phyloP scores from a whole-genome alignment of 2,113 vertebrate species.

The Corvus cornix region DNA sequence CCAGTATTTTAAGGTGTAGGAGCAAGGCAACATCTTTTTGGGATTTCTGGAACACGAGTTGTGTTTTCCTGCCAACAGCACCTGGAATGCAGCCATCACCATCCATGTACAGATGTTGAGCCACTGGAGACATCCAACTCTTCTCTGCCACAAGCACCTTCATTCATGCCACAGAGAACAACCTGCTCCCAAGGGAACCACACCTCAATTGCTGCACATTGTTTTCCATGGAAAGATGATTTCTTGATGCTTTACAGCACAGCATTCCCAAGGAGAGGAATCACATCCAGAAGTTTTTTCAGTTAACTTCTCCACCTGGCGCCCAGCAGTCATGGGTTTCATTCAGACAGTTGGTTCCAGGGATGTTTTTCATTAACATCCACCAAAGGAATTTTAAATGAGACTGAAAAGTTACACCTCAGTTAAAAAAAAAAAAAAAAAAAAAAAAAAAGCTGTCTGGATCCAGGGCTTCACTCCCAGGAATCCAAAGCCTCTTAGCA shows the following conservation, averaged over 20 bases:
- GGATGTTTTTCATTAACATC: not conserved
- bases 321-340: not conserved
- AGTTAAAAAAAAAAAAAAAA: not conserved
- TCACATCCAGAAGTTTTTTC: not conserved
- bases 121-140: not conserved
- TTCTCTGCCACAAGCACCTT: not conserved
- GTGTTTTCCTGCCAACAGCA: not conserved
- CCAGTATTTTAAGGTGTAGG: not conserved
- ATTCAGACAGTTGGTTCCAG: not conserved
- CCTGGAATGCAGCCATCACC: not conserved
- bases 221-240: not conserved
- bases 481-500: not conserved
- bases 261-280: not conserved
- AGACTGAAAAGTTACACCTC: not conserved
- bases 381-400: not conserved
- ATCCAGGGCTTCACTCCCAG: not conserved
- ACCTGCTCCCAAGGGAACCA: not conserved
- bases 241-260: not conserved
- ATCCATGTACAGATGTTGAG: fast-evolving
- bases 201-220: not conserved
- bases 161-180: not conserved
- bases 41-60: not conserved
- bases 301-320: not conserved
- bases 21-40: not conserved
- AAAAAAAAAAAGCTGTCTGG: not conserved